These are phyloP conservation scores for Hemicordylus capensis DNA, from an alignment of 2,113 vertebrate species.

Conservation along the genomic window DNA sequence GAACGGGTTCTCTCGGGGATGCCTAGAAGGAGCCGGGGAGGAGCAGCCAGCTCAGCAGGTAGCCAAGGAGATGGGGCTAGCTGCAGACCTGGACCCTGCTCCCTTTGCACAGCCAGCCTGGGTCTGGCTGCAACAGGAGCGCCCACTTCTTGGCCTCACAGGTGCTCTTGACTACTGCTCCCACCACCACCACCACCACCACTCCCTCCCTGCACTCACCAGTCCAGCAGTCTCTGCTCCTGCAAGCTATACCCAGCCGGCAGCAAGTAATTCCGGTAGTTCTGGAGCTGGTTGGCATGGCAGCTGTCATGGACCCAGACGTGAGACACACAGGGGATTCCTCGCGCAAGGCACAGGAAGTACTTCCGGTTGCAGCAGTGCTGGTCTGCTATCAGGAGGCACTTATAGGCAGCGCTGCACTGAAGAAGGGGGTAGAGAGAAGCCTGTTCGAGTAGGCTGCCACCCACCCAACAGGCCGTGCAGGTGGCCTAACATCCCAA, in stretches of 20 bases:
- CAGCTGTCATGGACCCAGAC: slow-evolving; percentile 96
- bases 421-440: slow-evolving; percentile 46
- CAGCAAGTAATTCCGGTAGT: slow-evolving; percentile 93
- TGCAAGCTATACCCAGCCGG: slow-evolving; percentile 91
- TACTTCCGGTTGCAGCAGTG: slow-evolving; percentile 94
- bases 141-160: background rate
- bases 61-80: too few relatives aligned
- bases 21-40: slow-evolving; percentile 75
- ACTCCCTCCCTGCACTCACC: slow-evolving; percentile 76
- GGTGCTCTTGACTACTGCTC: background rate
- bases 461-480: too few relatives aligned
- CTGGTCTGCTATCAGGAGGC: slow-evolving; percentile 94
- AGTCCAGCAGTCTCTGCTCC: slow-evolving; percentile 86
- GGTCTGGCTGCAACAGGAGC: too few relatives aligned
- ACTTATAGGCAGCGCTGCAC: slow-evolving; percentile 93
- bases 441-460: too few relatives aligned
- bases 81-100: too few relatives aligned
- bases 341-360: slow-evolving; percentile 93
- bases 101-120: too few relatives aligned
- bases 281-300: slow-evolving; percentile 92
- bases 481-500: too few relatives aligned
- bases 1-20: slow-evolving; percentile 88
- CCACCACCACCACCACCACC: background rate
- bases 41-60: background rate
- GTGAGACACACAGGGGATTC: slow-evolving; percentile 94